Evolutionary conservation across 2,113 vertebrate genomes (phyloP), one percentile per base, ranked within the genome.

Genomic region (Ranitomeya imitator): DNA sequence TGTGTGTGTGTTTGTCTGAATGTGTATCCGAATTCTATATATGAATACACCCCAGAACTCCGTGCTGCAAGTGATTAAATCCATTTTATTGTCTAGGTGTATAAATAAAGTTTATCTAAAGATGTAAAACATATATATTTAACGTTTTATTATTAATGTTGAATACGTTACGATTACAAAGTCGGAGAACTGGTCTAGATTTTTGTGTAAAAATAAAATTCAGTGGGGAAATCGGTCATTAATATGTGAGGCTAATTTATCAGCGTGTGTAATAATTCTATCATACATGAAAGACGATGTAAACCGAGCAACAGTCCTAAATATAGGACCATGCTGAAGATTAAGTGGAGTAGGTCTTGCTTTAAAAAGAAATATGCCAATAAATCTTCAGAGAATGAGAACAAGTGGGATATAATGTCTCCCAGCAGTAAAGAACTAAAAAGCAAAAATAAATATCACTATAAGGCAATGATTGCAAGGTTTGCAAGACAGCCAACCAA

Each of bases 81-180:
- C 54, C 14, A 79, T 85, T 73, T 55, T 54, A 69, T 26, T 67
- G 14, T 86, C 45, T 79, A 9, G 74, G 4, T 67, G n/a, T 54
- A 7, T 26, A 2, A 37, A 69, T 69, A 37, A 37, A 71, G 11
- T 12, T 4, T 51, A 71, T 37, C 54, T 52, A 87, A 60, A 88
- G 6, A 88, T 82, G 54, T 83, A 83, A 85, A 52, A 65, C 67
- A 86, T 84, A 77, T 73, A 83, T 88, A 83, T 76, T 60, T 77
- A 80, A 51, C 60, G 26, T 73, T 74, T 60, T 71, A 87, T 74
- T 67, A 16, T 55, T 19, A 37, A 12, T 59, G 51, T 80, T 86
- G 13, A 76, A 85, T 59, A 59, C 8, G 60, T 37, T 54, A 76
- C 11, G 16, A 73, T 85, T 85, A 67, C 69, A 74, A 74, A 74